Evolutionary conservation across 2,113 vertebrate genomes (phyloP).

Genomic region (Pelecanoides urinatrix): DNA sequence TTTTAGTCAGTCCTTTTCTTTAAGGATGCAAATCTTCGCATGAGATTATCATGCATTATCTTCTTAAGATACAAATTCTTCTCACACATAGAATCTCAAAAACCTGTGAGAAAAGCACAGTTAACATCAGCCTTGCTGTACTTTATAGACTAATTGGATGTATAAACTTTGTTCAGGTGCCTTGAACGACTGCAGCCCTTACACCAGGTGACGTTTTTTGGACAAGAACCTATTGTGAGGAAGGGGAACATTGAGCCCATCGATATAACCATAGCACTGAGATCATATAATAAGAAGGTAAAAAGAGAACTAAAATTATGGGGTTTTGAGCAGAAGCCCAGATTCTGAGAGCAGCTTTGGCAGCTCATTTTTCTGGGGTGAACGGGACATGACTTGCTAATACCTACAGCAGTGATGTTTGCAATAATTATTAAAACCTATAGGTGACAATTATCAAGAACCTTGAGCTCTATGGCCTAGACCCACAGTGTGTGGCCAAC

Average conservation of each 20-base stretch:
- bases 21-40: background rate
- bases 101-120: background rate
- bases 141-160: background rate
- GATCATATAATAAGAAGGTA: conserved; percentile 95
- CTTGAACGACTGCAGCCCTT: conserved; percentile 85
- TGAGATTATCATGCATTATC: background rate
- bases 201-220: conserved; percentile 85
- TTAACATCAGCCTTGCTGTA: background rate
- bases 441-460: conserved; percentile 95
- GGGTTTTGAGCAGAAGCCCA: background rate
- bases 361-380: background rate
- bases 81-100: background rate
- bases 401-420: background rate
- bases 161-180: conserved; percentile 72
- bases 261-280: conserved; percentile 85
- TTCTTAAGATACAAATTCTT: background rate
- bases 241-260: conserved; percentile 89
- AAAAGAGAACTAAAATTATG: background rate
- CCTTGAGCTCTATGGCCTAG: conserved; percentile 89
- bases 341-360: background rate
- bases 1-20: background rate
- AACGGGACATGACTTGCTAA: background rate
- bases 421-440: background rate
- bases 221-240: conserved; percentile 81
- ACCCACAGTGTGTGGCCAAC: conserved; percentile 81